These are phyloP conservation scores for Pomacea canaliculata DNA, from an alignment of 2,888 invertebrate genomes.

Conservation along the genomic window DNA sequence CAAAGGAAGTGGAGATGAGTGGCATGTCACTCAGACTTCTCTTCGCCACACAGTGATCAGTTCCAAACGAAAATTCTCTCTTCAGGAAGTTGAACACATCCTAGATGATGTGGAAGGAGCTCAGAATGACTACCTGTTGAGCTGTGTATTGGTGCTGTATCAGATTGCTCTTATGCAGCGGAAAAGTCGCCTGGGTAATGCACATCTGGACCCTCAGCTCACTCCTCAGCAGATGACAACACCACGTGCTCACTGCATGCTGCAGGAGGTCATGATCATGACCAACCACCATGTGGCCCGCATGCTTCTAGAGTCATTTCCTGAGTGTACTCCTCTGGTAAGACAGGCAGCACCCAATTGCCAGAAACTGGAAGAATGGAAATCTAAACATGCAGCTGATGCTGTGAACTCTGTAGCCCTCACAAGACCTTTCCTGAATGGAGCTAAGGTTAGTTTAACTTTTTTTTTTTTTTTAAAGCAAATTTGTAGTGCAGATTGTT, in stretches of 20 bases:
- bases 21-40: constrained; percentile 34
- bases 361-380: constrained; percentile 50
- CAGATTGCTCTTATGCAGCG: constrained; percentile 54
- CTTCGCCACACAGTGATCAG: constrained; percentile 50
- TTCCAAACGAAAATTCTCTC: constrained; percentile 50
- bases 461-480: too few species aligned
- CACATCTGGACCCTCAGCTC: constrained; percentile 48
- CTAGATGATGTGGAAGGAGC: constrained; percentile 46
- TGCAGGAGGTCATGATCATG: constrained; percentile 62
- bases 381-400: constrained; percentile 47
- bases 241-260: constrained; percentile 51
- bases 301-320: constrained; percentile 45
- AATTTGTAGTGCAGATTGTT: too few species aligned
- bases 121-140: constrained; percentile 49
- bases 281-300: constrained; percentile 50
- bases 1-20: constrained; percentile 45
- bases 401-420: constrained; percentile 58
- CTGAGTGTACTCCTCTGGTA: constrained; percentile 50
- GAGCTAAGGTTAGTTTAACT: constrained; percentile 12
- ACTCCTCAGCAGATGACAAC: constrained; percentile 35
- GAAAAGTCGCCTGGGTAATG: constrained; percentile 55
- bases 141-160: constrained; percentile 43
- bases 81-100: constrained; percentile 50
- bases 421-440: constrained; percentile 52
- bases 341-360: constrained; percentile 48